A percentile compares a stretch with the other conserved stretches of the same genome.
Conservation (phyloP, 2,888 invertebrate species). For the Athalia rosae region DNA sequence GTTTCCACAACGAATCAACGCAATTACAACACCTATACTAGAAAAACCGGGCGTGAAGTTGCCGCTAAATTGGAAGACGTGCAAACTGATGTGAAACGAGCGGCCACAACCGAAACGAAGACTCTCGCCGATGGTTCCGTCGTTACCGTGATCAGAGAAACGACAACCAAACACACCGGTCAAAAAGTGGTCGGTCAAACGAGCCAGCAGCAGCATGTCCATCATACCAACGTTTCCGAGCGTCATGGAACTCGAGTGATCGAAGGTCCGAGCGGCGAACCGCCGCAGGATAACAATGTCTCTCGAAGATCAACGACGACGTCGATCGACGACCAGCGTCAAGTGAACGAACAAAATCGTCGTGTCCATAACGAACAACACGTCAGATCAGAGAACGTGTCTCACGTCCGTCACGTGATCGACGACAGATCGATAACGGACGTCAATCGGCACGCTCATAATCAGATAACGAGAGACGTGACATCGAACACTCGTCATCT, state of each 20-base stretch:
- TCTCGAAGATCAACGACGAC: conserved; percentile 23
- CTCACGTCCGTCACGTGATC: conserved; percentile 51
- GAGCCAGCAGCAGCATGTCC: conserved; percentile 51
- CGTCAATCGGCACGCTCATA: conserved; percentile 45
- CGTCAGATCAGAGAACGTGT: conserved; percentile 47
- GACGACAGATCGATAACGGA: conserved; percentile 54
- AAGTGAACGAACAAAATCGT: conserved; percentile 52
- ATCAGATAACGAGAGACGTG: conserved; percentile 50
- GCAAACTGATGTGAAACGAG: conserved; percentile 46
- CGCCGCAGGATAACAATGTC: conserved; percentile 25
- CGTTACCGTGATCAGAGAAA: conserved; percentile 75
- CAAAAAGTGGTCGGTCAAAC: conserved; percentile 63
- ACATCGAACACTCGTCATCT: conserved; percentile 52
- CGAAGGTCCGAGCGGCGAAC: conserved; percentile 28
- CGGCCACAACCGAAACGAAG: conserved; percentile 69
- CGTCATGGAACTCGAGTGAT: conserved; percentile 31
- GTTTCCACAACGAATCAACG: conserved; percentile 78
- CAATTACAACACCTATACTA: conserved; percentile 76
- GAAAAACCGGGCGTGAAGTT: conserved; percentile 68
- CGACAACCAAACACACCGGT: conserved; percentile 71
- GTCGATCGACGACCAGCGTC: conserved; percentile 51
- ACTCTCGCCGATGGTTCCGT: conserved; percentile 76
- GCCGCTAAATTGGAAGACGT: conserved; percentile 53
- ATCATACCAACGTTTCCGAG: conserved; percentile 40
- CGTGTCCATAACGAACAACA: conserved; percentile 51